These are phyloP conservation scores for Eurypyga helias DNA, from an alignment of 2,113 vertebrate species.

Conservation along the genomic window DNA sequence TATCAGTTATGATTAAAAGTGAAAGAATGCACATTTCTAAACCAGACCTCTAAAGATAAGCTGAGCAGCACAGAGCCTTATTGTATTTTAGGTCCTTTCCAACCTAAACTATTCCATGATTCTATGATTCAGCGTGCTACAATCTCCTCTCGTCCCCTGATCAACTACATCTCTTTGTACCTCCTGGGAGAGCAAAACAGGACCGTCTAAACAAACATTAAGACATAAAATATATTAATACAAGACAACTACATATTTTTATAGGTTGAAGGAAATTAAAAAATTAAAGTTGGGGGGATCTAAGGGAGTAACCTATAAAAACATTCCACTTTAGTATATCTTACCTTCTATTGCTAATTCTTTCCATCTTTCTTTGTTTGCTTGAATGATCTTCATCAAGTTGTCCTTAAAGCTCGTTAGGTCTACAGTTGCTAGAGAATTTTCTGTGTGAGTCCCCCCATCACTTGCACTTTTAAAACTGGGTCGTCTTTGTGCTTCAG, in stretches of 20 bases:
- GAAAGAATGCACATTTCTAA: background rate
- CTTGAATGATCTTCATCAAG: conserved; percentile 87
- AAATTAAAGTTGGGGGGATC: background rate
- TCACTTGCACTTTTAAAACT: conserved; percentile 77
- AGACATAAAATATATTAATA: background rate
- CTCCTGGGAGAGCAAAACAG: background rate
- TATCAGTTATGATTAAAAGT: background rate
- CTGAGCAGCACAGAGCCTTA: background rate
- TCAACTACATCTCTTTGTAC: background rate
- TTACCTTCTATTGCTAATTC: conserved; percentile 90
- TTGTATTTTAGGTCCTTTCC: background rate
- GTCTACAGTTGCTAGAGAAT: conserved; percentile 87
- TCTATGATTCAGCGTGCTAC: background rate
- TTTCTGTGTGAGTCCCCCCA: conserved; percentile 75
- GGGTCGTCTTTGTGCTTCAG: conserved; percentile 75
- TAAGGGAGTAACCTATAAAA: background rate
- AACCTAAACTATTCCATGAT: no score
- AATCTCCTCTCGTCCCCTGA: background rate
- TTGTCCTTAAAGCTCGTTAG: conserved; percentile 84
- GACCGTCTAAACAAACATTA: background rate
- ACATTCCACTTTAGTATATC: background rate
- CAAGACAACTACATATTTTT: background rate
- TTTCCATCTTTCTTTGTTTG: conserved; percentile 96
- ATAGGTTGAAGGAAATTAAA: background rate
- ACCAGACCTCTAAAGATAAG: background rate